Base-by-base conservation (phyloP, 2,797 vertebrate species). In the Silurus lanzhouensis region DNA sequence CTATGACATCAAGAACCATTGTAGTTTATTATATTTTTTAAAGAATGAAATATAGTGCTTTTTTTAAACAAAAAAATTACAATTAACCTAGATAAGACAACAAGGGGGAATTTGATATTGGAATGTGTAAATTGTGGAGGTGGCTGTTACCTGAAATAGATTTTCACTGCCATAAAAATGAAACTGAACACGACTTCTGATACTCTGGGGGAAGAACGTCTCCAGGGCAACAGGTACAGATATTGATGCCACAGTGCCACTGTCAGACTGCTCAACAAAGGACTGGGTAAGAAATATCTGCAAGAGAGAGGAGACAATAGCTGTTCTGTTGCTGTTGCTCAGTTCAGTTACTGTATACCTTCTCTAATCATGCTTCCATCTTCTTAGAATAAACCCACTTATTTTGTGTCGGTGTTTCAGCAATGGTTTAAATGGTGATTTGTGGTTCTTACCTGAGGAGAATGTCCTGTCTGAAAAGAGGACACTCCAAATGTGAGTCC, bases 151-250 rank as follows among this genome's bases (percentile, higher is more conserved):
- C 95, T 89, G 87, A 91, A 99, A 99, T 60, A 97, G 95, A 0
- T 94, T 92, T 22, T 92, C 81, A 14, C 88, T 92, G 68, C 93
- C 96, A 88, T 95, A 96, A 91, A 97, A 98, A 44, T 95, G 96
- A 90, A 98, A 99, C 90, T 97, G 97, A 82, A 99, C 91, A 63
- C 96, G 95, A 0, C 93, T 93, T 82, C 31, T 93, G 1, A 91
- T 92, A 61, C 83, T 89, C 4, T 84, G 58, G 5, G 85, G 85
- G 6, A 96, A 91, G 72, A 93, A 94, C 61, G 89, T 86, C 52
- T 91, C 88, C 87, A 97, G 85, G 0, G 89, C 90, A 78, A 90
- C 82, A 2, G 97, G 97, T 88, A 99, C 91, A 89, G 95, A 94
- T 88, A 98, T 95, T 0, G 94, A 94, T 38, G 93, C 96, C 84